Base-by-base conservation (phyloP, 2,888 invertebrate species). In the Agriopis marginaria region DNA sequence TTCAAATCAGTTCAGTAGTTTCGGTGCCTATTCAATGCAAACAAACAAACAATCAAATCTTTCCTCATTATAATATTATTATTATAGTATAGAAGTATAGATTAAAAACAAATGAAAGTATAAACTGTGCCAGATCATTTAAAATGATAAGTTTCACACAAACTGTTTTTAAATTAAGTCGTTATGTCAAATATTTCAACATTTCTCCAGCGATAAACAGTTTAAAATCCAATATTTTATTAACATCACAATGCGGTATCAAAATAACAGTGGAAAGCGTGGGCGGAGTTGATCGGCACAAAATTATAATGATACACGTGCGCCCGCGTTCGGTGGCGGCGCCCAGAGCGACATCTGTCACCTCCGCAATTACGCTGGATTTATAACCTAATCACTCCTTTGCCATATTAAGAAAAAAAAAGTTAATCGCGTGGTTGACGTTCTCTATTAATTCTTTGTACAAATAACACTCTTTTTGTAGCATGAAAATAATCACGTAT, bases 291-390 rank as follows among this genome's bases (percentile, higher is more conserved):
- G 85, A 82, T 84, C 70, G 77, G 78, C 75, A 81, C 79, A 72
- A 82, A 80, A 83, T 82, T 82, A 78, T 79, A 81, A 84, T 83
- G 82, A 82, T 79, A 84, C 72, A 76, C 76, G 77, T 82, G 84
- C 83, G 82, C 82, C 74, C 71, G 84, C 84, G 85, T 81, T 82
- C 83, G 77, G 84, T 82, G 82, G 85, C 86, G 79, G 81, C 81
- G 86, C 85, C 87, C 81, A 77, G 76, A 85, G 86, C 86, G 87
- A 88, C 88, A 89, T 88, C 88, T 88, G 88, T 87, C 87, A 74
- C 75, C 71, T 77, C 75, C 74, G 81, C 82, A 87, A 89, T 89
- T 86, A 88, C 77, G 77, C 77, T 70, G 79, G 84, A 83, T 85
- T 86, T 85, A 87, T 85, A 66, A 66, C 70, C 60, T 63, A 66